phyloP scores from a whole-genome alignment of 2,113 vertebrate species.

The Apodemus sylvaticus region DNA sequence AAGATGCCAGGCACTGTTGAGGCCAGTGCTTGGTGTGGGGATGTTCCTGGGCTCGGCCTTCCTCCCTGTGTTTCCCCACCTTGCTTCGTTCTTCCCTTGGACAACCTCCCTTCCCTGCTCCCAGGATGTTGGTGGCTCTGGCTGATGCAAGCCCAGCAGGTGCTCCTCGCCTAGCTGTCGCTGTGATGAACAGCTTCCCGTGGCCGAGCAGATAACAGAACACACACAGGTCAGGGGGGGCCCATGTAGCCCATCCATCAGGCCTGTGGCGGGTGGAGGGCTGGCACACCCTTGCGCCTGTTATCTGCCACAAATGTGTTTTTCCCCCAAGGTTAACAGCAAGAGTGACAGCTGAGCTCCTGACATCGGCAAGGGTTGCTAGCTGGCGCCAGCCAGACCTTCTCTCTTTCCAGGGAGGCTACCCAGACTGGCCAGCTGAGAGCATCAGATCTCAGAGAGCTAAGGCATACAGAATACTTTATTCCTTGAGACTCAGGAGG shows the following conservation, averaged over 20 bases:
- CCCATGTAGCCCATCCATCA: constrained; percentile 89
- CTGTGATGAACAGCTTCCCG: constrained; percentile 86
- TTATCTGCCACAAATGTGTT: constrained; percentile 85
- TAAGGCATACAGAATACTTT: neutral
- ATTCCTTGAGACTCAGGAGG: neutral
- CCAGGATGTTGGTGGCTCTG: neutral
- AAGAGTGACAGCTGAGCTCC: constrained; percentile 81
- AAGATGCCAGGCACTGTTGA: neutral
- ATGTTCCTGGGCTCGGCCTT: neutral
- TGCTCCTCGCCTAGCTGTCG: constrained; percentile 80
- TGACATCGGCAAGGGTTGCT: constrained; percentile 69
- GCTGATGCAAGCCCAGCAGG: constrained; percentile 63
- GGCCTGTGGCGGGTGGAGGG: constrained; percentile 71
- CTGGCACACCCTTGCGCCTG: constrained; percentile 81
- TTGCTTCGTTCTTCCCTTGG: neutral
- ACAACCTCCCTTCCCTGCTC: neutral
- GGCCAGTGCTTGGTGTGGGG: neutral
- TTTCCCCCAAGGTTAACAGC: constrained; percentile 86
- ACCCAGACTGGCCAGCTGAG: neutral
- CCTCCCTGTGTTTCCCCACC: neutral
- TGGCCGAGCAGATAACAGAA: constrained; percentile 87
- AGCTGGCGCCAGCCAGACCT: neutral
- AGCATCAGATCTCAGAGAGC: neutral
- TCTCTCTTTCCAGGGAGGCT: neutral
- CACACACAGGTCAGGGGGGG: constrained; percentile 86